phyloP scores from a whole-genome alignment of 2,113 vertebrate species.

The Neodon shergylaensis region DNA sequence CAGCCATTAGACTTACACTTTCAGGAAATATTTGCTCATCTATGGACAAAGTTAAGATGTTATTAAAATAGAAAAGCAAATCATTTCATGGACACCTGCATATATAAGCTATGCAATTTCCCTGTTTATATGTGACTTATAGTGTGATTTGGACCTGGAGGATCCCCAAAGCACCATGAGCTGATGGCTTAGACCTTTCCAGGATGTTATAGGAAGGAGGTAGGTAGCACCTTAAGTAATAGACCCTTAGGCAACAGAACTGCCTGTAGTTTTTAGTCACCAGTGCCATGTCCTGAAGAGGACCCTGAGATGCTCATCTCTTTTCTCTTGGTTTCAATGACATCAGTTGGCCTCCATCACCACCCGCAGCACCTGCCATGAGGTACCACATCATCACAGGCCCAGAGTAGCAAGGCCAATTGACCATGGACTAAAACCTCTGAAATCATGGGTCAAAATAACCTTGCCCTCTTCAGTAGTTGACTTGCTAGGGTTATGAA shows the following conservation, averaged over 20 bases:
- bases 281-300: neutral
- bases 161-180: neutral
- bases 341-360: neutral
- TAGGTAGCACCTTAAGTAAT: neutral
- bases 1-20: neutral
- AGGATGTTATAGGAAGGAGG: neutral
- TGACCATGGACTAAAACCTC: neutral
- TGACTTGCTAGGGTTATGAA: neutral
- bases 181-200: neutral
- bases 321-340: no score
- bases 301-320: neutral
- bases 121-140: neutral
- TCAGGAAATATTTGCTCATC: neutral
- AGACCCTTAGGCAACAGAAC: neutral
- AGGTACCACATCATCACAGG: neutral
- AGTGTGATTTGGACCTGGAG: neutral
- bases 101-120: neutral
- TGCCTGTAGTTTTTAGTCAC: neutral
- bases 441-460: no score
- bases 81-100: neutral
- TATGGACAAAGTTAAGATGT: neutral
- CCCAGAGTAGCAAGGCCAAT: no score
- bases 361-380: fast-evolving
- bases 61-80: neutral
- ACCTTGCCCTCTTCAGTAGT: no score